Conservation (phyloP, 2,888 invertebrate genomes). For the Pachymerium ferrugineum region DNA sequence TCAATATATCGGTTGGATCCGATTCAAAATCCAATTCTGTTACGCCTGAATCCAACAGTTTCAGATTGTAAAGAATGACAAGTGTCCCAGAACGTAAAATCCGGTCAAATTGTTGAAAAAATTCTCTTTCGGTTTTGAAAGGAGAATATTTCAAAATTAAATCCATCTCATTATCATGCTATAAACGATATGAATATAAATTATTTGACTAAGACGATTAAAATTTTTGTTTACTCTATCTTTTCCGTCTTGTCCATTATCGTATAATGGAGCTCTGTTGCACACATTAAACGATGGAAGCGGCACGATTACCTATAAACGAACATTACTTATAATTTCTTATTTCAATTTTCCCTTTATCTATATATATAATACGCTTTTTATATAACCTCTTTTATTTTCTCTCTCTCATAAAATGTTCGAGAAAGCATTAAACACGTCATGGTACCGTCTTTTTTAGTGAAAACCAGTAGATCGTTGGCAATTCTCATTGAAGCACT, state of each 20-base stretch:
- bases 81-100: constrained; percentile 49
- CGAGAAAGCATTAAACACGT: constrained; percentile 49
- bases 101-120: constrained; percentile 46
- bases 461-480: constrained; percentile 50
- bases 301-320: constrained; percentile 49
- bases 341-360: not conserved
- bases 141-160: constrained; percentile 50
- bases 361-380: no score
- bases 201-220: not conserved
- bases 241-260: constrained; percentile 42
- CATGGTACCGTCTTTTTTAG: constrained; percentile 47
- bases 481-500: constrained; percentile 52
- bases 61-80: constrained; percentile 49
- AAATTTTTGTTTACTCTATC: not conserved
- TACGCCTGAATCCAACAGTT: constrained; percentile 47
- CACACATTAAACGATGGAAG: constrained; percentile 47
- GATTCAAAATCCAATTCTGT: constrained; percentile 48
- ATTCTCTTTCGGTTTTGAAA: constrained; percentile 45
- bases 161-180: constrained; percentile 49
- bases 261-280: constrained; percentile 42
- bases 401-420: constrained; percentile 50
- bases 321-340: constrained; percentile 9
- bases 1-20: constrained; percentile 46
- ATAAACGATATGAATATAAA: constrained; percentile 36
- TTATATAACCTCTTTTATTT: constrained; percentile 46